Base-by-base conservation (phyloP, 30 jellyfish, hydroid and myxozoan species). In the Chrysaora quinquecirrha region DNA sequence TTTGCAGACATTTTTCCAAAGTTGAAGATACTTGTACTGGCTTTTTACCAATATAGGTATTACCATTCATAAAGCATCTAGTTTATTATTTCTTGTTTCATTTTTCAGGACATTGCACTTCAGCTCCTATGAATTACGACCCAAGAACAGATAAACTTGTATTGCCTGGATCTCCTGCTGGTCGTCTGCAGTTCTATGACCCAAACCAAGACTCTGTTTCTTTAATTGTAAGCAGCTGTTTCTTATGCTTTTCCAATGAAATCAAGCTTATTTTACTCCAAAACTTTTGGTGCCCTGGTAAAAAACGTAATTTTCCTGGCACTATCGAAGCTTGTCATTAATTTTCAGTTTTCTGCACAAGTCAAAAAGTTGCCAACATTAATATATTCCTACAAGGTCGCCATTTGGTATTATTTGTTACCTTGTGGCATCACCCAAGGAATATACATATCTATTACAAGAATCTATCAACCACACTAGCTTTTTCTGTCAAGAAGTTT, bases 181-280 rank as follows among this genome's bases (percentile, higher is more conserved):
- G 97, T 0, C 61, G 30, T 3, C 47, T 93, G 61, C 98, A 93
- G 90, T 93, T 93, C 66, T 93, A 86, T 58, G 56, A 83, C 22
- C 94, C 98, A 24, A 82, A 69, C 16, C 73, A 64, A 19, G 98
- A 93, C 61, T 34, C 78, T 14, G 96, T 93, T 62, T 30, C 71
- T 47, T 24, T 54, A 18, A 78, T 78, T 21, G 98, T 87, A 82
- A 56, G 98, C 60, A 19, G 49, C n/a, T 20, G 0, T 18, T 0
- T 29, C 29, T 38, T 71, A 6, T 65, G 11, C 32, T 65, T 58
- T 38, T 56, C n/a, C n/a, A n/a, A n/a, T n/a, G n/a, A n/a, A n/a
- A n/a, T n/a, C n/a, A n/a, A n/a, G n/a, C n/a, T n/a, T n/a, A n/a
- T n/a, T n/a, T n/a, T n/a, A n/a, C n/a, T n/a, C n/a, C n/a, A n/a